Conservation (phyloP, 2,888 invertebrate genomes). For the Dromius quadrimaculatus region DNA sequence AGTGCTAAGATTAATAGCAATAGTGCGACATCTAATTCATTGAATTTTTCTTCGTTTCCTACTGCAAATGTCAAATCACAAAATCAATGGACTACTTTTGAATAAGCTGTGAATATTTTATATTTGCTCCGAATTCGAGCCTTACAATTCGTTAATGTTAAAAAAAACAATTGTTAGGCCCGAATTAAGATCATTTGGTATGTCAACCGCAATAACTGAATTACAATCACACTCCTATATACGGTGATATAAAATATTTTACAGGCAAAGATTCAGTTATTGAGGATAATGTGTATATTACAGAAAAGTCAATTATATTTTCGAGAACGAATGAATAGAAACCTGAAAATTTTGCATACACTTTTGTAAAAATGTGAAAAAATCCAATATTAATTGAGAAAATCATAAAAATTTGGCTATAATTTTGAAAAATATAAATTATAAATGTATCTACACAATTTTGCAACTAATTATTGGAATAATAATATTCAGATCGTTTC, state of each 20-base stretch:
- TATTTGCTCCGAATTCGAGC: not conserved
- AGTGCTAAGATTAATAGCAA: conserved; percentile 62
- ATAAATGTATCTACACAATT: not conserved
- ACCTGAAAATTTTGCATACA: too few species aligned
- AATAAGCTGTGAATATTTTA: conserved; percentile 61
- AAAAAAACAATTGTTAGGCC: too few species aligned
- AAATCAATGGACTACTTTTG: conserved; percentile 73
- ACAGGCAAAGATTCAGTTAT: too few species aligned
- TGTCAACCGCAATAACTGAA: too few species aligned
- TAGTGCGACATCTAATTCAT: conserved; percentile 52
- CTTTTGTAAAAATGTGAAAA: too few species aligned
- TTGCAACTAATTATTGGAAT: not conserved
- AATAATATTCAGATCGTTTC: conserved; percentile 12
- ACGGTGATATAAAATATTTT: too few species aligned
- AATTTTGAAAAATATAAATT: conserved; percentile 8
- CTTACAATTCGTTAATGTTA: not conserved
- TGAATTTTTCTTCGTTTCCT: conserved; percentile 63
- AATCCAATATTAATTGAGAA: not conserved
- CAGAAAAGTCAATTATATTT: too few species aligned
- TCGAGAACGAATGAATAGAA: too few species aligned
- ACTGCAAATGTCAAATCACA: conserved; percentile 66
- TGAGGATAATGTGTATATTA: too few species aligned
- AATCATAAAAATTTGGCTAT: not conserved
- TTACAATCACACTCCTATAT: too few species aligned
- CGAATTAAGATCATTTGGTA: too few species aligned